phyloP scores from a whole-genome alignment of 2,113 vertebrate species.

The Megaceryle torquata region DNA sequence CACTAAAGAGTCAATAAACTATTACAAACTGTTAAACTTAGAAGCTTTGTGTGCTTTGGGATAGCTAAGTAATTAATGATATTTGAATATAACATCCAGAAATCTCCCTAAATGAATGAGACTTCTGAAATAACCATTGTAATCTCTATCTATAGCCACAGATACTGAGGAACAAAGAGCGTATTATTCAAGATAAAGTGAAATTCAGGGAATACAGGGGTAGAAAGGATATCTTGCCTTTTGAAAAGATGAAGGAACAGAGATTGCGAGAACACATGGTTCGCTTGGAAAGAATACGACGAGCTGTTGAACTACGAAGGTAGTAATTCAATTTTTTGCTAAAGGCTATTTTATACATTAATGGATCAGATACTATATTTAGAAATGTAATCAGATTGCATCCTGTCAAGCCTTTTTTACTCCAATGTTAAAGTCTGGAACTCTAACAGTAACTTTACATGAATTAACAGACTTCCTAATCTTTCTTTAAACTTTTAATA shows the following conservation, averaged over 20 bases:
- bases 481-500: not conserved
- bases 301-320: slow-evolving; percentile 91
- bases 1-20: not conserved
- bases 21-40: not conserved
- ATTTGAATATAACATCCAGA: slow-evolving; percentile 17
- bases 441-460: not conserved
- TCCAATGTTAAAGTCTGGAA: slow-evolving; percentile 9
- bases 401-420: slow-evolving; percentile 12
- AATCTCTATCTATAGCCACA: slow-evolving; percentile 68
- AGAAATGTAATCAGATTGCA: not conserved
- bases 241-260: slow-evolving; percentile 98
- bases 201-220: slow-evolving; percentile 83
- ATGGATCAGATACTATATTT: slow-evolving; percentile 18
- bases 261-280: slow-evolving; percentile 88
- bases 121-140: slow-evolving; percentile 64
- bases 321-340: slow-evolving; percentile 65
- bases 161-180: slow-evolving; percentile 83
- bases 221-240: slow-evolving; percentile 88
- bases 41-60: slow-evolving; percentile 11
- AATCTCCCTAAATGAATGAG: slow-evolving; percentile 54
- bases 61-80: slow-evolving; percentile 20
- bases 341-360: slow-evolving; percentile 40
- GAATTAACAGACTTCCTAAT: not conserved
- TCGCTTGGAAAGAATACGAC: slow-evolving; percentile 86
- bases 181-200: slow-evolving; percentile 78